phyloP scores from a whole-genome alignment of 2,888 invertebrate genomes.

The Sialis fuliginosa region DNA sequence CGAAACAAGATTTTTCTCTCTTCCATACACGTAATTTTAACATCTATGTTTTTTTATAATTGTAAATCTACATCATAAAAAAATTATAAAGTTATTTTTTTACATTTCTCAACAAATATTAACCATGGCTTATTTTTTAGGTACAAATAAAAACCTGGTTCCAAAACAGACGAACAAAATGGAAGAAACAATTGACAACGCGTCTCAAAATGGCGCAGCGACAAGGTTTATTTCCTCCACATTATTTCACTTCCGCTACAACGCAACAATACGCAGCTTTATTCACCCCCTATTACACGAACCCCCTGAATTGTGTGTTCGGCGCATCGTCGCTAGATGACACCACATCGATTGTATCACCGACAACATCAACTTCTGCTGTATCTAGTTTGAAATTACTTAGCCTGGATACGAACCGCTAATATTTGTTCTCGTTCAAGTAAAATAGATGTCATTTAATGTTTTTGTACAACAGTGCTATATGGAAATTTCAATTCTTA shows the following conservation, averaged over 20 bases:
- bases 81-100: too few species aligned
- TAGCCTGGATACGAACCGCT: too few species aligned
- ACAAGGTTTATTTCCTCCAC: slow-evolving; percentile 57
- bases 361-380: slow-evolving; percentile 11
- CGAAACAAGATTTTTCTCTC: too few species aligned
- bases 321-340: slow-evolving; percentile 31
- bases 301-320: slow-evolving; percentile 42
- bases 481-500: too few species aligned
- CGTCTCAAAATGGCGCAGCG: slow-evolving; percentile 76
- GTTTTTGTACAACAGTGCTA: too few species aligned
- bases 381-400: slow-evolving; percentile 8
- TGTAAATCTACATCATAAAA: too few species aligned
- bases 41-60: too few species aligned
- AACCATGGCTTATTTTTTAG: too few species aligned
- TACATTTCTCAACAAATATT: too few species aligned
- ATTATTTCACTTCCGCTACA: slow-evolving; percentile 42
- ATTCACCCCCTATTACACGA: slow-evolving; percentile 40
- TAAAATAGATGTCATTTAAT: too few species aligned
- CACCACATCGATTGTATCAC: slow-evolving; percentile 14
- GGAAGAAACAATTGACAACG: slow-evolving; percentile 92
- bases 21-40: too few species aligned
- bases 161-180: slow-evolving; percentile 87
- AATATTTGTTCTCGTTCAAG: too few species aligned
- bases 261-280: slow-evolving; percentile 38
- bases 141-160: slow-evolving; percentile 64